phyloP scores from a whole-genome alignment of 23 tunicate species.

The Corella eumyota region DNA sequence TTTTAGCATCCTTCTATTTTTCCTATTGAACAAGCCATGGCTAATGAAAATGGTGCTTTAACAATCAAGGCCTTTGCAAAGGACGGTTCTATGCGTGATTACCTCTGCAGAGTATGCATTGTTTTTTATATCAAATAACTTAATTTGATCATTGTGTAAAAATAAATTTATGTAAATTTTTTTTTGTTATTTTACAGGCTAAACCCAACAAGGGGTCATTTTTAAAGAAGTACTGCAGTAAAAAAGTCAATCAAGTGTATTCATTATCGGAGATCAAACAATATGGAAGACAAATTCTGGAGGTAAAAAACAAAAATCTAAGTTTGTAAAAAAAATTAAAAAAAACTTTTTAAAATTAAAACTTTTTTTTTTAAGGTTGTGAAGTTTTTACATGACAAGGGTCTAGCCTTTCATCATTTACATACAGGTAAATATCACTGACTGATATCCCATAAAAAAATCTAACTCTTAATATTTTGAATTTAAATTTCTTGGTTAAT shows the following conservation, averaged over 20 bases:
- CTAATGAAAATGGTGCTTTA: slow-evolving; percentile 83
- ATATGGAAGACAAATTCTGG: slow-evolving; percentile 80
- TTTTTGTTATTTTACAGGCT: slow-evolving; percentile 32
- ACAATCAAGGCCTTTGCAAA: slow-evolving; percentile 36
- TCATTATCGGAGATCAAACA: slow-evolving; percentile 48
- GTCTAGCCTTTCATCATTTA: slow-evolving; percentile 82
- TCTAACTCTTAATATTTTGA: not conserved
- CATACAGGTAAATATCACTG: slow-evolving; percentile 52
- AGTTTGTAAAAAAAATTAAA: not conserved
- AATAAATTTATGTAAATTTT: not conserved
- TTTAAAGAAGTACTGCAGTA: slow-evolving; percentile 54
- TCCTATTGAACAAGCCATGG: slow-evolving; percentile 43
- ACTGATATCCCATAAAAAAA: not conserved
- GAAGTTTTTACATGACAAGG: slow-evolving; percentile 78
- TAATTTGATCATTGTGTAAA: not conserved
- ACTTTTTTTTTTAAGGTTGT: slow-evolving; percentile 35
- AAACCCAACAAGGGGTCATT: slow-evolving; percentile 67
- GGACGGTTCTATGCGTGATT: slow-evolving; percentile 63
- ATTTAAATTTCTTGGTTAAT: not conserved
- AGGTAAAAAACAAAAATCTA: slow-evolving; percentile 16
- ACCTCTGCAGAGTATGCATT: slow-evolving; percentile 53
- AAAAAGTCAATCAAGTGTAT: slow-evolving; percentile 15
- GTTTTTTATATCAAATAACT: not conserved
- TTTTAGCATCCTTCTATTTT: slow-evolving; percentile 80
- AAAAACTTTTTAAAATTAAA: not conserved